phyloP scores from a whole-genome alignment of 2,113 vertebrate genomes.

The Conger conger region DNA sequence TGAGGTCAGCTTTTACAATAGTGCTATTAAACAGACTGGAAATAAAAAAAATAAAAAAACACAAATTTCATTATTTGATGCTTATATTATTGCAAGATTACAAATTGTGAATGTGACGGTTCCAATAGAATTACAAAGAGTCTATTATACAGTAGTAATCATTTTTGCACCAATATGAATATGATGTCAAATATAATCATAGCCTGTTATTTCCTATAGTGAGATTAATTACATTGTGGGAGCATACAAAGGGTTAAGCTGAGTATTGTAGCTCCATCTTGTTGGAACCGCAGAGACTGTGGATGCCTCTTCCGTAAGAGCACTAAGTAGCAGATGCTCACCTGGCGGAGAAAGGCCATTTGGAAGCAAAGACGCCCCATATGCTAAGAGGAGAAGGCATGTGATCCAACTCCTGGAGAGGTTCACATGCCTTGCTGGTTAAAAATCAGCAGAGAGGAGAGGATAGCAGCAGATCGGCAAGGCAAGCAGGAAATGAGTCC shows the following conservation, averaged over 20 bases:
- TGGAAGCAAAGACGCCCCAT: slow-evolving; percentile 44
- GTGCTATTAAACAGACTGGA: not conserved
- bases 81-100: not conserved
- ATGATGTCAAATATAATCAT: not conserved
- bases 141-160: not conserved
- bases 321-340: slow-evolving; percentile 72
- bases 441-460: not conserved
- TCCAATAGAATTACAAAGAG: not conserved
- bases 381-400: slow-evolving; percentile 36
- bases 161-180: not conserved
- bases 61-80: not conserved
- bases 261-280: slow-evolving; percentile 43
- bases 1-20: slow-evolving; percentile 10
- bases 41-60: slow-evolving; percentile 7
- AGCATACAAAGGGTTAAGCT: slow-evolving; percentile 55
- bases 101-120: not conserved
- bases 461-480: slow-evolving; percentile 5
- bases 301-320: slow-evolving; percentile 60
- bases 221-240: slow-evolving; percentile 33
- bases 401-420: slow-evolving; percentile 31
- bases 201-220: not conserved
- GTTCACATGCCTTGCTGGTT: slow-evolving; percentile 17
- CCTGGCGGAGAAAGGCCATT: slow-evolving; percentile 66
- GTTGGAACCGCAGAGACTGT: slow-evolving; percentile 59
- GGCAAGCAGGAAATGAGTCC: slow-evolving; percentile 6